Evolutionary conservation across 2,113 vertebrate genomes (phyloP).

Genomic region (Lanius collurio): DNA sequence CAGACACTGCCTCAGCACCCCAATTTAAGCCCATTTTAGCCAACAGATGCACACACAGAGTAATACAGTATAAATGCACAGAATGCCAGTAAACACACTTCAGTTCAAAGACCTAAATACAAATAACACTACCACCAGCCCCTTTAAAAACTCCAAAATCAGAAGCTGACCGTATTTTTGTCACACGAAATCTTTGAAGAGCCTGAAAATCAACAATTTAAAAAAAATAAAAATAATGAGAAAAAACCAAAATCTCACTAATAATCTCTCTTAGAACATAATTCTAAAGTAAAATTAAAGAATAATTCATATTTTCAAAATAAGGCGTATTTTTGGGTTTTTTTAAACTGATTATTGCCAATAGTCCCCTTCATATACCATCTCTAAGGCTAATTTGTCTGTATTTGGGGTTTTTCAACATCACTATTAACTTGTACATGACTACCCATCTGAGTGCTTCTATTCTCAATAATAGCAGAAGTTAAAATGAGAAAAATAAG

Average conservation of each 20-base stretch:
- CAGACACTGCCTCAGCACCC: not conserved
- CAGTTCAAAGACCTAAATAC: not conserved
- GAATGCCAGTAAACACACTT: not conserved
- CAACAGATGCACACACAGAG: not conserved
- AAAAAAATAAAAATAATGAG: not conserved
- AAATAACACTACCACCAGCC: not conserved
- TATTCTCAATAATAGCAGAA: not conserved
- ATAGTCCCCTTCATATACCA: not conserved
- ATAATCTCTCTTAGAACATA: not conserved
- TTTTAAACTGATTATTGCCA: not conserved
- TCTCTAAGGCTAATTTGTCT: not conserved
- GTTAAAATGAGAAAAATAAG: not conserved
- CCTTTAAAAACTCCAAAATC: not conserved
- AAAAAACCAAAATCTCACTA: not conserved
- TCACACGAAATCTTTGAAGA: not conserved
- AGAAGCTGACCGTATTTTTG: not conserved
- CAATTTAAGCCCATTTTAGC: not conserved
- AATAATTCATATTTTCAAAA: not conserved
- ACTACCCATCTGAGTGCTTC: not conserved
- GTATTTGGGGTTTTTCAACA: not conserved
- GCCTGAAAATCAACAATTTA: not conserved
- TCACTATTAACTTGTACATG: not conserved
- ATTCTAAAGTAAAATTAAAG: not conserved
- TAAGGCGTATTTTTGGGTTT: accelerated
- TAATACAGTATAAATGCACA: not conserved